Conservation (phyloP, 1,140 invertebrate species). For the Ericerus pela region DNA sequence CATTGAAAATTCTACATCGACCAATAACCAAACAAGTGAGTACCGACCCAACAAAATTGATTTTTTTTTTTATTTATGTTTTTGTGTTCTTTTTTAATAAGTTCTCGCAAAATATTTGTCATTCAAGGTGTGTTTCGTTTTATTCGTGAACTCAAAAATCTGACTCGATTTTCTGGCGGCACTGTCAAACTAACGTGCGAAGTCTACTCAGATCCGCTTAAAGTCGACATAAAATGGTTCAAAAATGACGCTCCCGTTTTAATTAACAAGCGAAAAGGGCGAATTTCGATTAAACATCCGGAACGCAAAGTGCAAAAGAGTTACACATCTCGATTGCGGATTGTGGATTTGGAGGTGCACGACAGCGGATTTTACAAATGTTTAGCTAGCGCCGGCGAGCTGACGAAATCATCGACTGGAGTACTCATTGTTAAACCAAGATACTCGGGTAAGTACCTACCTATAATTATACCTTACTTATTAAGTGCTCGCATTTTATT, state of each 20-base stretch:
- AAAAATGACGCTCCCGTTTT: conserved; percentile 48
- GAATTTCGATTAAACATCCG: conserved; percentile 4
- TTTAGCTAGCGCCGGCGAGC: conserved; percentile 42
- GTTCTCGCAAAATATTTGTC: too few species aligned
- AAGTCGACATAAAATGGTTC: conserved; percentile 47
- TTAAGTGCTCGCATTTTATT: too few species aligned
- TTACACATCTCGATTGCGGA: conserved; percentile 38
- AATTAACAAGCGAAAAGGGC: conserved; percentile 21
- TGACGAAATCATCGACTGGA: conserved; percentile 42
- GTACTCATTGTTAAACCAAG: conserved; percentile 39
- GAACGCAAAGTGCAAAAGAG: conserved; percentile 15
- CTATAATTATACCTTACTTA: background rate
- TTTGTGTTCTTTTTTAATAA: too few species aligned
- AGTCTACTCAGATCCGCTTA: conserved; percentile 44
- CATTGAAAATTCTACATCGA: too few species aligned
- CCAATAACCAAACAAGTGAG: too few species aligned
- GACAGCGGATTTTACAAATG: conserved; percentile 58
- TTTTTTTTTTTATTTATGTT: too few species aligned
- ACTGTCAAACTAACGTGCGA: conserved; percentile 47
- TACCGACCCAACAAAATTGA: too few species aligned
- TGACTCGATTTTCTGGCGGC: conserved; percentile 45
- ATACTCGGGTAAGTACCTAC: conserved; percentile 21
- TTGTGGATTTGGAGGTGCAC: conserved; percentile 43
- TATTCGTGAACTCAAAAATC: conserved; percentile 35
- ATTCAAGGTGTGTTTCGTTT: conserved; percentile 24